A percentile compares a stretch with the other conserved stretches of the same genome.
phyloP scores from a whole-genome alignment of 2,888 invertebrate species.

The Noctua comes region DNA sequence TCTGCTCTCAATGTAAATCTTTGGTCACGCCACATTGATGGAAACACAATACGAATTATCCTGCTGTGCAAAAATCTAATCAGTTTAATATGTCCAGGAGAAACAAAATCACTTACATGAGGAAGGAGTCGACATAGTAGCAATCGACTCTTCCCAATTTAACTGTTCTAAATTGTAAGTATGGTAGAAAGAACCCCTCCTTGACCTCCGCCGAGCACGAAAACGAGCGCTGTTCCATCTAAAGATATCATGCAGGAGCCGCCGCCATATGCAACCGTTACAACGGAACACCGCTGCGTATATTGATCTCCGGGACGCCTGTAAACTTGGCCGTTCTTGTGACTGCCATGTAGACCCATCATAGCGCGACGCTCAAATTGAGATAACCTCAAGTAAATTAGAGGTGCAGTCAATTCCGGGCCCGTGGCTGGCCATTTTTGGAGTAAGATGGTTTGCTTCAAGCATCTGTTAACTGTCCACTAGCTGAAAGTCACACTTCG shows the following conservation, averaged over 20 bases:
- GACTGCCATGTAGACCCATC: neutral
- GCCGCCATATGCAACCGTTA: neutral
- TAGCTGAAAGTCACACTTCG: neutral
- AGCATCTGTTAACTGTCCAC: neutral
- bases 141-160: constrained; percentile 43
- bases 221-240: neutral
- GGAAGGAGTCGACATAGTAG: constrained; percentile 53
- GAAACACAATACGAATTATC: constrained; percentile 26
- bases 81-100: constrained; percentile 52
- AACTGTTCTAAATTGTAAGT: constrained; percentile 59
- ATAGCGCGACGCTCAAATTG: neutral
- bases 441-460: neutral
- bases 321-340: neutral
- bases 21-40: constrained; percentile 26
- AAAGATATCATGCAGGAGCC: neutral
- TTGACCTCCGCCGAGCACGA: neutral
- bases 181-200: neutral
- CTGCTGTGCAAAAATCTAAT: constrained; percentile 6
- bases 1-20: neutral
- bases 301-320: neutral
- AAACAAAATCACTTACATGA: constrained; percentile 32
- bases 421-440: neutral
- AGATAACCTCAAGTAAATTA: neutral
- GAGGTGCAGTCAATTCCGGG: neutral
- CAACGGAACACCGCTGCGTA: neutral